phyloP scores from a whole-genome alignment of 2,888 invertebrate genomes.

The Resseliella maxima region DNA sequence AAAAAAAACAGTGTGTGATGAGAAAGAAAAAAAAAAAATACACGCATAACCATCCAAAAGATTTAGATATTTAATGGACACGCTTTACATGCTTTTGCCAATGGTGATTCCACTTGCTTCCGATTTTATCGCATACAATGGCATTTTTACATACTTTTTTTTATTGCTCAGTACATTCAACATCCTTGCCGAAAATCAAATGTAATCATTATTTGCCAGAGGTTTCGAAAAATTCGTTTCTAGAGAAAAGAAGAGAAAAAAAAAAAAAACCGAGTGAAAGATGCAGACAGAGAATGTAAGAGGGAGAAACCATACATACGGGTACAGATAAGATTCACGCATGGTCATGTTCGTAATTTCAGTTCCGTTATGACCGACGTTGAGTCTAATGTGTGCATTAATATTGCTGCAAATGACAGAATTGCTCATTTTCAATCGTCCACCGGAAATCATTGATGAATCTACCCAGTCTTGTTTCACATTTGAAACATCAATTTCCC shows the following conservation, averaged over 20 bases:
- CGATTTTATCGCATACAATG: neutral
- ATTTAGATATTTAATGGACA: constrained; percentile 26
- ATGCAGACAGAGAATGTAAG: too few relatives aligned
- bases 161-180: neutral
- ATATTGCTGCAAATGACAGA: neutral
- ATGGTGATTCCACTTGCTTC: constrained; percentile 24
- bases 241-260: neutral
- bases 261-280: neutral
- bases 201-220: neutral
- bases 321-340: constrained; percentile 45
- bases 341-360: constrained; percentile 37
- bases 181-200: neutral
- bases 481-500: constrained; percentile 14
- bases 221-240: neutral
- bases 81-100: neutral
- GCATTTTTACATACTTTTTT: constrained; percentile 28
- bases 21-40: neutral
- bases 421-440: neutral
- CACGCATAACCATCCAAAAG: neutral
- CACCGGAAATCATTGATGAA: constrained; percentile 24
- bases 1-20: neutral
- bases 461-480: neutral
- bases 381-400: neutral
- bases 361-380: constrained; percentile 52
- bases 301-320: neutral